Evolutionary conservation across 1,140 invertebrate genomes (phyloP).

Genomic region (Drosophila nigromelanica): DNA sequence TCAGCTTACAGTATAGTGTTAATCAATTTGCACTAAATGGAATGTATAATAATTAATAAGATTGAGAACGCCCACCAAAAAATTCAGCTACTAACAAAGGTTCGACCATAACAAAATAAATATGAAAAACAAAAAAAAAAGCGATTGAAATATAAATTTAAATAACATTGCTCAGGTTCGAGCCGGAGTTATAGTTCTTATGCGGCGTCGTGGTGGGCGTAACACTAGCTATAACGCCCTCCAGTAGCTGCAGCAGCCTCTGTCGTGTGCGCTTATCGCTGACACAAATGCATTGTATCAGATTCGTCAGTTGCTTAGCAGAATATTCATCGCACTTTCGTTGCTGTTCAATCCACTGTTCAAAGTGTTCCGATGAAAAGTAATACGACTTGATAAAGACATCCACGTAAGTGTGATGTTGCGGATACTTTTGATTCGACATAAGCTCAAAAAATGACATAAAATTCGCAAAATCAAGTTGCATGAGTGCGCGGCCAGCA

Average conservation of each 20-base stretch:
- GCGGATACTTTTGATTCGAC: slow-evolving; percentile 92
- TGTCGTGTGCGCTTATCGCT: slow-evolving; percentile 94
- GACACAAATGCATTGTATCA: slow-evolving; percentile 94
- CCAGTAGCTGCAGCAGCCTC: slow-evolving; percentile 88
- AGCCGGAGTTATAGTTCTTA: slow-evolving; percentile 41
- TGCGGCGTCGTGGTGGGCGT: slow-evolving; percentile 55
- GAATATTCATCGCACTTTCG: slow-evolving; percentile 91
- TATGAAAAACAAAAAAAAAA: slow-evolving; percentile 32
- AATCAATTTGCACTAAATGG: slow-evolving; percentile 69
- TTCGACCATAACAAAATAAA: slow-evolving; percentile 55
- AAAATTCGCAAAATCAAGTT: slow-evolving; percentile 98
- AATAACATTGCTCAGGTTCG: slow-evolving; percentile 71
- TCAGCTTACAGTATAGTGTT: slow-evolving; percentile 52
- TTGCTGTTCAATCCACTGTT: slow-evolving; percentile 94
- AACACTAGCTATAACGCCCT: slow-evolving; percentile 36
- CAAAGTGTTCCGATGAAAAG: slow-evolving; percentile 93
- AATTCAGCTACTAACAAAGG: slow-evolving; percentile 55
- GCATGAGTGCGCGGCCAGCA: slow-evolving; percentile 98
- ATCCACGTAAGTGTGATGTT: slow-evolving; percentile 96
- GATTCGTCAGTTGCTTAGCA: slow-evolving; percentile 91
- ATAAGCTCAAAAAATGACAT: slow-evolving; percentile 95
- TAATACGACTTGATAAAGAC: slow-evolving; percentile 98
- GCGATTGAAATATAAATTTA: slow-evolving; percentile 25
- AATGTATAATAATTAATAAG: slow-evolving; percentile 59
- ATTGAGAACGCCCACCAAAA: slow-evolving; percentile 41